Evolutionary conservation across 2,888 invertebrate species (phyloP).

Genomic region (Tanytarsus gracilentus): DNA sequence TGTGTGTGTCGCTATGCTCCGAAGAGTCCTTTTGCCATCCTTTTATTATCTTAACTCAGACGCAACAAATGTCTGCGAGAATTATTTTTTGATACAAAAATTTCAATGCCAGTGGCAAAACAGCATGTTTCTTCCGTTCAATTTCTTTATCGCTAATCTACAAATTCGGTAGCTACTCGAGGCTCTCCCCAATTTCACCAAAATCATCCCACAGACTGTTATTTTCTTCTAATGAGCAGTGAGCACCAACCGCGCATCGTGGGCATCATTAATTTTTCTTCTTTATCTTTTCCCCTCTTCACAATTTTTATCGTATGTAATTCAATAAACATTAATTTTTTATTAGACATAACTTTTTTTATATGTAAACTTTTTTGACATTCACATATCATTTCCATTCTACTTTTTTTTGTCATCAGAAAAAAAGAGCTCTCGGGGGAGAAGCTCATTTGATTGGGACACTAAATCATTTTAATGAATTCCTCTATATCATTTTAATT

Average conservation of each 20-base stretch:
- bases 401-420: not conserved
- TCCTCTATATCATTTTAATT: conserved; percentile 26
- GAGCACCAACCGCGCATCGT: not conserved
- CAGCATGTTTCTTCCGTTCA: not conserved
- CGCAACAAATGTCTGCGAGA: not conserved
- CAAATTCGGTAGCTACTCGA: not conserved
- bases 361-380: not conserved
- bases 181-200: too few species aligned
- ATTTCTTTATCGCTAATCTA: not conserved
- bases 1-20: not conserved
- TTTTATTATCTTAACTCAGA: not conserved
- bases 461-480: conserved; percentile 21
- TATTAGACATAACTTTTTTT: not conserved
- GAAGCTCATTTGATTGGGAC: not conserved
- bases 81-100: not conserved
- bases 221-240: not conserved
- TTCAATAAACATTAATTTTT: conserved; percentile 4
- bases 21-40: not conserved
- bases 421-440: not conserved
- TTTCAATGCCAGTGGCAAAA: not conserved
- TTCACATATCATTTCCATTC: not conserved
- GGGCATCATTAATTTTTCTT: conserved; percentile 1
- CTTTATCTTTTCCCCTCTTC: too few species aligned
- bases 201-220: not conserved
- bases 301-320: conserved; percentile 13